Evolutionary conservation across 2,113 vertebrate species (phyloP).

Genomic region (Scortum barcoo): DNA sequence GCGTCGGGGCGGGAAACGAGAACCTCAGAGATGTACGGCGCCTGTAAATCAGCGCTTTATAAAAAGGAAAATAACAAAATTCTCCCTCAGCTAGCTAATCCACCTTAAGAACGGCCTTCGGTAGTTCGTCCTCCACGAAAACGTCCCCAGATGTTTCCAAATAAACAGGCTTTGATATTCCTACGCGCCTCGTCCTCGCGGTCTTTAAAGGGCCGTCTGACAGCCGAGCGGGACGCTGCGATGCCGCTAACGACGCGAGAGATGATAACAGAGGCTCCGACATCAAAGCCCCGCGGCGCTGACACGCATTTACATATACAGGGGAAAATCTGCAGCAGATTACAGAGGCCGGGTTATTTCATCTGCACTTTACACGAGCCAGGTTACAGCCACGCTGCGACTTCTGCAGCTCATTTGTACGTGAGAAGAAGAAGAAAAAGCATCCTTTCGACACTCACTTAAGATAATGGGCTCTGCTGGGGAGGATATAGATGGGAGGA

Average conservation of each 20-base stretch:
- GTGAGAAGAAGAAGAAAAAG: conserved; percentile 30
- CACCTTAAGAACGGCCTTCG: conserved; percentile 20
- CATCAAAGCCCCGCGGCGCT: conserved; percentile 44
- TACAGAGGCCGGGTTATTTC: conserved; percentile 11
- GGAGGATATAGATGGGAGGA: conserved; percentile 44
- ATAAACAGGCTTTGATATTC: conserved; percentile 59
- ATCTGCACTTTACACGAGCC: conserved; percentile 2
- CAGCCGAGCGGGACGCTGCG: conserved; percentile 31
- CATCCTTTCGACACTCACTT: conserved; percentile 56
- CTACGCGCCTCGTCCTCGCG: conserved; percentile 9
- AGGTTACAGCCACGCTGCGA: conserved; percentile 19
- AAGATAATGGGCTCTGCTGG: conserved; percentile 58
- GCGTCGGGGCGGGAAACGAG: conserved; percentile 6
- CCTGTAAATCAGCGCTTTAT: conserved; percentile 14
- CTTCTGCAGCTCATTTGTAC: conserved; percentile 30
- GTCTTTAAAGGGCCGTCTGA: conserved; percentile 43
- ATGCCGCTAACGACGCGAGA: conserved; percentile 16
- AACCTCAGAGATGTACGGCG: neutral
- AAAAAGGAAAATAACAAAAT: neutral
- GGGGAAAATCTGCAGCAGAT: conserved; percentile 22
- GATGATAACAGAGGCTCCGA: conserved; percentile 4
- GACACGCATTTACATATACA: conserved; percentile 2
- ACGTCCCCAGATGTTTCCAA: conserved; percentile 48
- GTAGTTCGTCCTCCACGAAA: conserved; percentile 31
- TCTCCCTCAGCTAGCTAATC: conserved; percentile 14